phyloP scores from a whole-genome alignment of 2,113 vertebrate species.

The Petroica traversi region DNA sequence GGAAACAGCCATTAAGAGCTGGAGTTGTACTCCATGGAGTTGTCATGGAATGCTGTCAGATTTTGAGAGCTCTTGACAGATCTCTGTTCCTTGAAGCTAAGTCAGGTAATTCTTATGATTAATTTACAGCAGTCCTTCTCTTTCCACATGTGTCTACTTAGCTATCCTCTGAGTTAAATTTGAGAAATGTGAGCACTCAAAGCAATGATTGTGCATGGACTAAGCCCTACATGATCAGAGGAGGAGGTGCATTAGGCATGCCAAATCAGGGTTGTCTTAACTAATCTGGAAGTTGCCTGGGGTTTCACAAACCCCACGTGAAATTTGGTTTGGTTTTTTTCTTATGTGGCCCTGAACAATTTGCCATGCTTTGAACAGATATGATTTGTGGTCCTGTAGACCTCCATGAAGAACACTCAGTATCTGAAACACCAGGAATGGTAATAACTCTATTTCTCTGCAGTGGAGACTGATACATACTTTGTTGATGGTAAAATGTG shows the following conservation, averaged over 20 bases:
- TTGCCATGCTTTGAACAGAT: not conserved
- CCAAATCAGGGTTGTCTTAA: not conserved
- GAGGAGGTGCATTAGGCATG: not conserved
- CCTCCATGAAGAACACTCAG: not conserved
- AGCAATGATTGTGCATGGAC: not conserved
- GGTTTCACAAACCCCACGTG: not conserved
- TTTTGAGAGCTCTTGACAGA: not conserved
- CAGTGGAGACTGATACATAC: not conserved
- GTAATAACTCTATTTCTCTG: not conserved
- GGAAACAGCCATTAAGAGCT: not conserved
- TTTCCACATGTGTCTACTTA: not conserved
- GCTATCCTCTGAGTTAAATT: not conserved
- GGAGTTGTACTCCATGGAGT: not conserved
- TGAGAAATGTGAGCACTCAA: not conserved
- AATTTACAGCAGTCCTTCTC: not conserved
- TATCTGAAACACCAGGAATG: not conserved
- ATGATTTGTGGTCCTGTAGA: not conserved
- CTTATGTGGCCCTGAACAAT: not conserved
- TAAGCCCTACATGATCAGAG: not conserved
- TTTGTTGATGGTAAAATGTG: not conserved
- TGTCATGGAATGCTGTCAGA: not conserved
- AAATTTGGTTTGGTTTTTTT: not conserved
- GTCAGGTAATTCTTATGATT: not conserved
- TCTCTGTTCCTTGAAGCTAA: not conserved
- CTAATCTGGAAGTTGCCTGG: not conserved